A percentile compares a stretch with the other conserved stretches of the same genome.
These are phyloP conservation scores for Pristionchus exspectatus DNA, from an alignment of 2,888 invertebrate genomes.

Conservation along the genomic window DNA sequence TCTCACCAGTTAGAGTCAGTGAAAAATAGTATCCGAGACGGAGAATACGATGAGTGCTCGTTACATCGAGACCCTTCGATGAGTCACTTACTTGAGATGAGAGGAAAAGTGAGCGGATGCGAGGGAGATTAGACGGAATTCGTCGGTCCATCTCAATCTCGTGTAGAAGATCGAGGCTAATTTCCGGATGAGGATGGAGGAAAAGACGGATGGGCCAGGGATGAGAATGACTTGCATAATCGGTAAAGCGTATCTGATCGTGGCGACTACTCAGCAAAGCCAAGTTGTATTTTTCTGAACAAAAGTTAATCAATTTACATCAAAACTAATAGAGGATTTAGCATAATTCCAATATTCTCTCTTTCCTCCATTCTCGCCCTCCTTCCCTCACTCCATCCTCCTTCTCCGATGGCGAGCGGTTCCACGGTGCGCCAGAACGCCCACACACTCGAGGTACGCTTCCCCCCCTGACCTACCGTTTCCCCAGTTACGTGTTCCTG, in stretches of 20 bases:
- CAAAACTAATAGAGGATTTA: no score
- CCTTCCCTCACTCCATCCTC: constrained; percentile 11
- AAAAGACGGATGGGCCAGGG: neutral
- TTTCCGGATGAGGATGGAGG: neutral
- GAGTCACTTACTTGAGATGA: neutral
- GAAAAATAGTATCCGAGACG: neutral
- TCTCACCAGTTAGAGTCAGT: neutral
- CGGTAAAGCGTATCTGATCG: neutral
- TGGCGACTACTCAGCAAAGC: no score
- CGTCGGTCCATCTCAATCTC: neutral
- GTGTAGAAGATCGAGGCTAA: neutral
- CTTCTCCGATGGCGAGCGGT: constrained; percentile 29
- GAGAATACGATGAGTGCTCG: neutral
- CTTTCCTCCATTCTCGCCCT: neutral
- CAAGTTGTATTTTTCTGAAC: neutral
- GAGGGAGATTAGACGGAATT: neutral
- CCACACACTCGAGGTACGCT: constrained; percentile 27
- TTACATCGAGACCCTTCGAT: neutral
- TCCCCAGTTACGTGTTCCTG: no score
- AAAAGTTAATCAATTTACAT: neutral
- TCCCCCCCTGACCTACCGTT: no score
- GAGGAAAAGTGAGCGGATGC: neutral
- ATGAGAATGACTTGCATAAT: neutral
- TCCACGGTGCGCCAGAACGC: constrained; percentile 4
- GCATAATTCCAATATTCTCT: neutral